Evolutionary conservation across 1,140 invertebrate genomes (phyloP), one percentile per base, ranked within the genome.

Genomic region (Bombus ignitus): DNA sequence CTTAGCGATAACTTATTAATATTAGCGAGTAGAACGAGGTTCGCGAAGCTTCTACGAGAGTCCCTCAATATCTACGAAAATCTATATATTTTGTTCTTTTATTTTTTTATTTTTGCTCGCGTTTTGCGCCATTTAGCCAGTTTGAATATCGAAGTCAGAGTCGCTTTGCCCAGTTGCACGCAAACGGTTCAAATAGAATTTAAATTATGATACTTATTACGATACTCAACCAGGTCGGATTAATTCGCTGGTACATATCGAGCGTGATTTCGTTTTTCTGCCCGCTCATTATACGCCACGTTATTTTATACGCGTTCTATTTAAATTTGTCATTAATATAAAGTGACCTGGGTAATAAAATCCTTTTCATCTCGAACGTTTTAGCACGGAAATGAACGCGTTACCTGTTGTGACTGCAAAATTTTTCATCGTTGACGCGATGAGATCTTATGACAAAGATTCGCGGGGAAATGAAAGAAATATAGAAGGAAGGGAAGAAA

Each of bases 311-410:
- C 62, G 18, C 32, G 53, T 73, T 37, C 32, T 71, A 71, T 79
- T 78, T 78, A 39, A 84, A 84, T 84, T 79, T 35, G 66, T 57
- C 66, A 71, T 84, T 79, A 84, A 79, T 77, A 44, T 32, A 71
- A 59, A 84, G n/a, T 35, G 66, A 47, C 18, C 13, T 4, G 18
- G 25, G 3, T 59, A 57, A 66, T 39, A 42, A 78, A 78, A 18
- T 70, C 39, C 25, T 5, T 12, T 39, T 22, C 25, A 22, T 44
- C 32, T 39, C 13, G 47, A 44, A 10, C 68, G 39, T 47, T 57
- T 70, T 28, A 18, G 2, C 13, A 53, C 28, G 39, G 2, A 65
- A 80, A 59, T 47, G 22, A 71, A 62, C 47, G 65, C 6, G 42
- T 47, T 39, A 25, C 25, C 2, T 13, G 5, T 35, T 15, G 39